Evolutionary conservation across 2,797 vertebrate genomes (phyloP), one percentile per base, ranked within the genome.

Genomic region (Poliocrania exsul): DNA sequence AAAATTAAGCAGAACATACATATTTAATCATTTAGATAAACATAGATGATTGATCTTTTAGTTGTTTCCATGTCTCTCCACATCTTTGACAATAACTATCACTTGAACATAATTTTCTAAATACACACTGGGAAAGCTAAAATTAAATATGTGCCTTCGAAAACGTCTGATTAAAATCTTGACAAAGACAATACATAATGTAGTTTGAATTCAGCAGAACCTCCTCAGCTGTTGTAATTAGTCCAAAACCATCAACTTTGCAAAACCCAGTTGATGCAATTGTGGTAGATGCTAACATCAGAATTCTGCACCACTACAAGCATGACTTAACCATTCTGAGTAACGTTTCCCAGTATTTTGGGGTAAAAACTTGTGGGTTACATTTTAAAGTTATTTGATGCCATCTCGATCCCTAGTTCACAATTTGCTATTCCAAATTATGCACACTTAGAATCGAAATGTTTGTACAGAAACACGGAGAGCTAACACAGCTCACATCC

Each of bases 11-110:
- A 74, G 66, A 70, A 70, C 9, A 70, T 33, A 28, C 37, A 65
- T 21, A 65, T 65, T 81, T 81, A 87, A 84, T 80, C 13, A 64
- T 47, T 78, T 42, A 72, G 51, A 88, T 33, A 71, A 87, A 89
- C 37, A 60, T 0, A 35, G n/a, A 62, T 37, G 50, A 54, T 33
- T 40, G 42, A 84, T 64, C 66, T 65, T 85, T 85, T 31, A 81
- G 60, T 21, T 84, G 26, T 64, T 78, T 84, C 70, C 10, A 69
- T 33, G 60, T 60, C 17, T 69, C 37, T 70, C 37, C 54, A 64
- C 38, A 38, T 78, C 65, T 88, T 20, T 64, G 61, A 78, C 61
- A 92, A 15, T 18, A 82, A 92, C 44, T 65, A 72, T 46, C 66
- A 69, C 42, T 78, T 73, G 51, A 77, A 78, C 26, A 50, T 65